Evolutionary conservation across 1,140 invertebrate species (phyloP).

Genomic region (Nephila pilipes): DNA sequence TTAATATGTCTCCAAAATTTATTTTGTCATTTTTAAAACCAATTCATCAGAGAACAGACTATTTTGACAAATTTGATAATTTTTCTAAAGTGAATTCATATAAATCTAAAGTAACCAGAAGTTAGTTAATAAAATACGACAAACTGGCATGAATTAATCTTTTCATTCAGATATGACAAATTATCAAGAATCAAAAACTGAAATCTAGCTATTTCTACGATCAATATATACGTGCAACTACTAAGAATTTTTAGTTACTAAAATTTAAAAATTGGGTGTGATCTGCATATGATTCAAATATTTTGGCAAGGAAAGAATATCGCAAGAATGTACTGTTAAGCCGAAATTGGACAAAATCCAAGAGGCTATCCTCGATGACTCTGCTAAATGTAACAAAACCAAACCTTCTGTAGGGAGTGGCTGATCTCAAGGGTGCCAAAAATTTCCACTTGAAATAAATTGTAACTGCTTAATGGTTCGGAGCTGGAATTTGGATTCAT

Average conservation of each 20-base stretch:
- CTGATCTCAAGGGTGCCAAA: slow-evolving; percentile 15
- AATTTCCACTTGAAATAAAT: slow-evolving; percentile 11
- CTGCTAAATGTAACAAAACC: slow-evolving; percentile 1
- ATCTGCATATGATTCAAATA: not conserved
- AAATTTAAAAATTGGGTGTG: not conserved
- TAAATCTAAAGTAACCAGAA: too few species aligned
- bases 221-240: too few species aligned
- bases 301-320: not conserved
- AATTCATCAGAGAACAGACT: too few species aligned
- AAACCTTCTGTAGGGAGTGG: slow-evolving; percentile 10
- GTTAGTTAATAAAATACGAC: too few species aligned
- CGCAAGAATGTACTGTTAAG: not conserved
- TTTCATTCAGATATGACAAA: too few species aligned
- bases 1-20: too few species aligned
- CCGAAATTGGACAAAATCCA: slow-evolving; percentile 20
- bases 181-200: too few species aligned
- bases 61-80: too few species aligned
- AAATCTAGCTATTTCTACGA: too few species aligned
- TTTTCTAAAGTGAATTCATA: too few species aligned
- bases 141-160: too few species aligned
- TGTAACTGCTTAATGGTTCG: not conserved
- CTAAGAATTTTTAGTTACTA: not conserved
- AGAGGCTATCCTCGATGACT: not conserved
- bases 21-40: too few species aligned
- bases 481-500: not conserved